phyloP scores from a whole-genome alignment of 1,140 invertebrate genomes.

The Hyphantria cunea region DNA sequence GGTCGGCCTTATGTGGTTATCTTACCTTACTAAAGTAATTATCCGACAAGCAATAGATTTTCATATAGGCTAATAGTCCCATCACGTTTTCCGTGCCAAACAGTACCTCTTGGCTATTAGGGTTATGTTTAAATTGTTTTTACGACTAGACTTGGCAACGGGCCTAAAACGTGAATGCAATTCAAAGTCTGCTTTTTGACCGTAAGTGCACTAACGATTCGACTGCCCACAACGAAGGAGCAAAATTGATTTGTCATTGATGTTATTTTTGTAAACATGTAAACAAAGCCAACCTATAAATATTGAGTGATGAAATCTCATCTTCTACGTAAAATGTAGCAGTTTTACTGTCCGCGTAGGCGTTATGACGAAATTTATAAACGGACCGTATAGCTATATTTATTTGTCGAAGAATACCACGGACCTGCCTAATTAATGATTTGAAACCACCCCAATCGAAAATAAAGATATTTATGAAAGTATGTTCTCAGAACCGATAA shows the following conservation, averaged over 20 bases:
- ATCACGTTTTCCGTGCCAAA: constrained; percentile 20
- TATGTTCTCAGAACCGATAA: no score
- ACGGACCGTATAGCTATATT: constrained; percentile 26
- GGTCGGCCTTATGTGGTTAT: no score
- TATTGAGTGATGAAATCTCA: constrained; percentile 23
- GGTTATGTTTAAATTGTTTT: constrained; percentile 18
- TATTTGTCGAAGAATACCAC: constrained; percentile 24
- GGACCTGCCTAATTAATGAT: neutral
- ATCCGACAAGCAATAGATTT: neutral
- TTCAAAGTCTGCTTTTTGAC: constrained; percentile 17
- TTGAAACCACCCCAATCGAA: constrained; percentile 13
- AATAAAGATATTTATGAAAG: no score
- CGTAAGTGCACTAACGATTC: constrained; percentile 9
- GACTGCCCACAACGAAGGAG: constrained; percentile 6
- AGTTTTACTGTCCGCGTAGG: constrained; percentile 20
- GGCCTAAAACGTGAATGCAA: constrained; percentile 28
- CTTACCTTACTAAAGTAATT: neutral
- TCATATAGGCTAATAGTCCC: constrained; percentile 7
- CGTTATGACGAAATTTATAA: constrained; percentile 30
- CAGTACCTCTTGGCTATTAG: constrained; percentile 11
- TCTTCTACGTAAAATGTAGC: constrained; percentile 31
- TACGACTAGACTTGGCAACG: constrained; percentile 19
- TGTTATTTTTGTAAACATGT: constrained; percentile 21
- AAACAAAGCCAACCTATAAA: constrained; percentile 10
- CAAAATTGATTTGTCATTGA: constrained; percentile 3